Evolutionary conservation across 2,113 vertebrate species (phyloP).

Genomic region (Bucco capensis): DNA sequence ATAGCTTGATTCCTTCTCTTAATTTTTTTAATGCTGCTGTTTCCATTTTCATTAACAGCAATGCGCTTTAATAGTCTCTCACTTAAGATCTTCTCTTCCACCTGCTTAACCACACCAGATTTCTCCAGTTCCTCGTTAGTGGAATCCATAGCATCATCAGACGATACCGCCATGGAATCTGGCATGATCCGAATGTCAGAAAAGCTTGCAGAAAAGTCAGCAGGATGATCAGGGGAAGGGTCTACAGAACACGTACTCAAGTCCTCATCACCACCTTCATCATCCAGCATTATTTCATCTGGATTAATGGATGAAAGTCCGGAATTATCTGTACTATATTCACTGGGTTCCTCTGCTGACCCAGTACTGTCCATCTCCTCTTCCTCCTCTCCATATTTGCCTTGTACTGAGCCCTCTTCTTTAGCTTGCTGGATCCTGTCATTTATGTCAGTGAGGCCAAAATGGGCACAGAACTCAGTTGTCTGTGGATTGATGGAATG

Average conservation of each 20-base stretch:
- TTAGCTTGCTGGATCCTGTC: constrained; percentile 72
- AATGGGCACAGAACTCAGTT: constrained; percentile 88
- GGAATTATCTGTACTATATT: constrained; percentile 88
- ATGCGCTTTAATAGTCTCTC: constrained; percentile 78
- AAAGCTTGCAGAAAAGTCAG: constrained; percentile 65
- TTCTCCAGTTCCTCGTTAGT: constrained; percentile 55
- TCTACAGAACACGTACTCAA: constrained; percentile 54
- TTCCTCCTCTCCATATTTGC: constrained; percentile 66
- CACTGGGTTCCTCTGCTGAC: constrained; percentile 86
- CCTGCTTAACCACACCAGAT: constrained; percentile 10
- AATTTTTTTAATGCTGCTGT: constrained; percentile 77
- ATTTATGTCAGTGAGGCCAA: constrained; percentile 90
- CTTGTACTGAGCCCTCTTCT: constrained; percentile 45
- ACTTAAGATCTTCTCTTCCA: constrained; percentile 31
- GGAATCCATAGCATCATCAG: constrained; percentile 66
- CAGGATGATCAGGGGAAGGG: constrained; percentile 71
- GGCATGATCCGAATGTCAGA: constrained; percentile 76
- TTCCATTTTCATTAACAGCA: constrained; percentile 67
- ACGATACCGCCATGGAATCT: constrained; percentile 64
- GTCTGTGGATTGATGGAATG: constrained; percentile 90
- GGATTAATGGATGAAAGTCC: constrained; percentile 85
- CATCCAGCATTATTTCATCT: constrained; percentile 93
- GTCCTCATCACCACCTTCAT: constrained; percentile 83
- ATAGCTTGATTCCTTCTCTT: constrained; percentile 95
- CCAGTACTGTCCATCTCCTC: constrained; percentile 74